Evolutionary conservation across 2,797 vertebrate genomes (phyloP).

Genomic region (Sylvilagus floridanus): DNA sequence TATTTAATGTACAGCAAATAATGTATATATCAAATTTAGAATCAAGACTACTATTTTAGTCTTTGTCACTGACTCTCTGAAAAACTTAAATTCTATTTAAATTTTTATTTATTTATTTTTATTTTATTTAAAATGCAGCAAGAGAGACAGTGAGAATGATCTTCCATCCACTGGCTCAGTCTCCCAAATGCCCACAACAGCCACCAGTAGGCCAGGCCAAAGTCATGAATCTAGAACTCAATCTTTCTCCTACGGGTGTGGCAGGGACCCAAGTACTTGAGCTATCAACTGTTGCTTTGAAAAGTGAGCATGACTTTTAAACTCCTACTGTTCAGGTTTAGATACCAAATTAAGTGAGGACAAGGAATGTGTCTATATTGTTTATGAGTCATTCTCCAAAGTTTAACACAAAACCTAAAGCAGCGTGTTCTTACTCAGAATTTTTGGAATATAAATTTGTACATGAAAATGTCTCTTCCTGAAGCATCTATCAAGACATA

Average conservation of each 20-base stretch:
- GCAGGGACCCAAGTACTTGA: too few species aligned
- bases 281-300: too few species aligned
- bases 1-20: not conserved
- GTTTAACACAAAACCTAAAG: not conserved
- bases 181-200: too few species aligned
- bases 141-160: too few species aligned
- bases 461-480: not conserved
- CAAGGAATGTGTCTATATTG: not conserved
- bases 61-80: not conserved
- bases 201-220: too few species aligned
- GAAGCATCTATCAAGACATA: not conserved
- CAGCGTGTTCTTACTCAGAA: not conserved
- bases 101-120: not conserved
- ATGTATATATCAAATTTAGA: not conserved
- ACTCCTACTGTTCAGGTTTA: not conserved
- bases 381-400: not conserved
- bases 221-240: too few species aligned
- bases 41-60: not conserved
- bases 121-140: too few species aligned
- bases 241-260: too few species aligned
- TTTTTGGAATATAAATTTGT: slow-evolving; percentile 11
- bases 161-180: too few species aligned
- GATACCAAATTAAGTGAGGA: not conserved
- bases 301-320: not conserved
- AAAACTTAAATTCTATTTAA: too few species aligned